A percentile compares a stretch with the other conserved stretches of the same genome.
Evolutionary conservation across 1,140 invertebrate genomes (phyloP).

Genomic region (honey bee (Apis mellifera)): Amel_HAv3.1 CM009944.2:6218001-6218500

Average conservation of each 20-base stretch:
- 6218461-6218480: conserved; percentile 6
- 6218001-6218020: not conserved
- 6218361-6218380: conserved; percentile 3
- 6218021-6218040: not conserved
- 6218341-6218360: conserved; percentile 36
- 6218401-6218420: not conserved
- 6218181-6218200: conserved; percentile 33
- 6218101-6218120: conserved; percentile 28
- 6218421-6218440: not conserved
- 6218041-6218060: not conserved
- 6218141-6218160: too few relatives aligned
- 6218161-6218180: conserved; percentile 41
- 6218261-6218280: not conserved
- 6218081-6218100: conserved; percentile 1
- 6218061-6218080: not conserved
- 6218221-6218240: not conserved
- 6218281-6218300: not conserved
- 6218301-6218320: not conserved
- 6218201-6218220: conserved; percentile 5
- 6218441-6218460: not conserved
- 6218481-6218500: conserved; percentile 1
- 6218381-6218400: conserved; percentile 5
- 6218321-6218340: not conserved
- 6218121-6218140: not conserved
- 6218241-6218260: not conserved